These are phyloP conservation scores for Apodemus speciosus DNA, from an alignment of 2,113 vertebrate genomes.

Conservation along the genomic window DNA sequence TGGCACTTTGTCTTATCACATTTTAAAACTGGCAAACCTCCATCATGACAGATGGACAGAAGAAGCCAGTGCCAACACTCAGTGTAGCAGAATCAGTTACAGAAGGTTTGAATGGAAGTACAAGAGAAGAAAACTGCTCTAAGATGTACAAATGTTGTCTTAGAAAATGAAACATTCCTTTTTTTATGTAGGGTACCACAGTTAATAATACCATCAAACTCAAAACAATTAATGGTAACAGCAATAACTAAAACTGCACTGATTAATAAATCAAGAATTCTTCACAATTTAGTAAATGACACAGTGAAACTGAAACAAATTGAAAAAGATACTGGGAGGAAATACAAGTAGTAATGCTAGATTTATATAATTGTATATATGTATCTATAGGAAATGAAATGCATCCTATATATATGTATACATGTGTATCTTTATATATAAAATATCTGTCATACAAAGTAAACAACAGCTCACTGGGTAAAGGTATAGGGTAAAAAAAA, in stretches of 20 bases:
- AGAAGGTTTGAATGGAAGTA: constrained; percentile 14
- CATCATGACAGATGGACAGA: constrained; percentile 72
- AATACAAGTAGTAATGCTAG: not conserved
- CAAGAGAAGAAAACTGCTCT: constrained; percentile 23
- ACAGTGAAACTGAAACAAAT: not conserved
- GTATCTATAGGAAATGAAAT: not conserved
- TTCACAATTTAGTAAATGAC: not conserved
- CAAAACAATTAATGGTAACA: not conserved
- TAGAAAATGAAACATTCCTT: not conserved
- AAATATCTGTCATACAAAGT: not conserved
- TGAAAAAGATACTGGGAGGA: not conserved
- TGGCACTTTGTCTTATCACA: constrained; percentile 60
- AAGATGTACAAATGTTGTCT: not conserved
- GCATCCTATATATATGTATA: not conserved
- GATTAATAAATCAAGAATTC: not conserved
- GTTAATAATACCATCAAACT: not conserved
- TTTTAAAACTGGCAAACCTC: constrained; percentile 64
- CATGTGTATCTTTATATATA: not conserved
- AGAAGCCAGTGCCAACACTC: constrained; percentile 52
- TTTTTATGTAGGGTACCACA: not conserved
- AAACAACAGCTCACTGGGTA: not conserved
- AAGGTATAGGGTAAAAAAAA: not conserved
- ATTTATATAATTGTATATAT: not conserved
- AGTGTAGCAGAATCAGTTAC: constrained; percentile 8
- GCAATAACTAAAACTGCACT: not conserved